phyloP scores from a whole-genome alignment of 1,140 invertebrate species.

The Littorina saxatilis region DNA sequence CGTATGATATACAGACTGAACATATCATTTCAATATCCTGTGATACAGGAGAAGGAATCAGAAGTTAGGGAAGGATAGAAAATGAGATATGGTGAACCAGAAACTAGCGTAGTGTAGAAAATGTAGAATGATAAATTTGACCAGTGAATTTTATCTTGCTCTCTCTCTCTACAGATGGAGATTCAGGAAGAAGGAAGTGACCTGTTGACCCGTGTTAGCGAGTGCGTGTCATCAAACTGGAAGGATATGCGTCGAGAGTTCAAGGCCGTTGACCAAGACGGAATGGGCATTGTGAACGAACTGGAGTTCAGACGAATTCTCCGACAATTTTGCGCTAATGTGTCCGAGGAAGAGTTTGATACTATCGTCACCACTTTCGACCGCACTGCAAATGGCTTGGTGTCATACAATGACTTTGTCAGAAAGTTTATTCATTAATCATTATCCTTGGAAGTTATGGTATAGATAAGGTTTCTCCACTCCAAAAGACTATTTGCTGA shows the following conservation, averaged over 20 bases:
- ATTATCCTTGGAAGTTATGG: neutral
- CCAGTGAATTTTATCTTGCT: neutral
- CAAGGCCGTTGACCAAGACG: constrained; percentile 53
- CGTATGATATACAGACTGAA: too few relatives aligned
- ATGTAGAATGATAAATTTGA: too few relatives aligned
- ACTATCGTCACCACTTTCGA: constrained; percentile 69
- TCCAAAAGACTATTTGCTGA: too few relatives aligned
- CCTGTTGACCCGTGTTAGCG: constrained; percentile 61
- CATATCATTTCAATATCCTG: too few relatives aligned
- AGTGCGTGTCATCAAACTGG: constrained; percentile 67
- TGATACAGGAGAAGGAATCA: too few relatives aligned
- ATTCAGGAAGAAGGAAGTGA: constrained; percentile 51
- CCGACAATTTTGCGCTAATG: constrained; percentile 67
- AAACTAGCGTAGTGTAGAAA: too few relatives aligned
- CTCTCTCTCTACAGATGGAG: constrained; percentile 39
- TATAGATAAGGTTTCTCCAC: neutral
- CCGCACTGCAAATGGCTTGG: constrained; percentile 63
- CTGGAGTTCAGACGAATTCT: constrained; percentile 68
- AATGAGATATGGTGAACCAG: too few relatives aligned
- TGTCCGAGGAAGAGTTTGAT: constrained; percentile 71
- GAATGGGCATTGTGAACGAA: constrained; percentile 55
- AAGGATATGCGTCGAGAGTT: constrained; percentile 71
- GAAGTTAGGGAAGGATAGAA: too few relatives aligned
- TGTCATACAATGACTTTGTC: constrained; percentile 73
- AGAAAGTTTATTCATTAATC: constrained; percentile 42